A percentile compares a stretch with the other conserved stretches of the same genome.
These are phyloP conservation scores for Drosophila persimilis DNA, from an alignment of 1,140 invertebrate species.

Conservation along the genomic window DNA sequence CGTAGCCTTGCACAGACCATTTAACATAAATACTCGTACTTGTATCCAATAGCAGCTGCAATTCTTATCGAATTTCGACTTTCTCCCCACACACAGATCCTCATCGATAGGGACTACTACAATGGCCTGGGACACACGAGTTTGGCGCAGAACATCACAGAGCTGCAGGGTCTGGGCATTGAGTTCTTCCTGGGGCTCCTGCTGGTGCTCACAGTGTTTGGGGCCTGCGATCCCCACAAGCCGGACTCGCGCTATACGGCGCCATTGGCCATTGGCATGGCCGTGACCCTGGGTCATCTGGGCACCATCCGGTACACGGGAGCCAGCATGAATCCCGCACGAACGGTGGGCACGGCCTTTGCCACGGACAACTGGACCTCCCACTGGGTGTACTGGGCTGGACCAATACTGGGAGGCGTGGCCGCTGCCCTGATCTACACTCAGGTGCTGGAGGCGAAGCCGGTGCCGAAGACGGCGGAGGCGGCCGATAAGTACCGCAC, in stretches of 20 bases:
- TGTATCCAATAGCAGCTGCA: no score
- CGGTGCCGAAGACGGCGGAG: constrained; percentile 56
- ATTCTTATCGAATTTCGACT: no score
- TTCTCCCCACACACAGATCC: constrained; percentile 82
- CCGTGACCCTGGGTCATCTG: constrained; percentile 94
- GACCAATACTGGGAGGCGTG: constrained; percentile 91
- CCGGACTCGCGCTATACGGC: constrained; percentile 89
- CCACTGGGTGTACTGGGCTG: constrained; percentile 96
- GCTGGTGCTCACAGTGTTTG: constrained; percentile 94
- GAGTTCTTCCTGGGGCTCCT: constrained; percentile 96
- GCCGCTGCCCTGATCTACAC: constrained; percentile 90
- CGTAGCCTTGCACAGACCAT: no score
- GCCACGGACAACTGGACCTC: constrained; percentile 89
- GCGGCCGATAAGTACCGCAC: constrained; percentile 79
- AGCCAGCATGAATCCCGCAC: constrained; percentile 94
- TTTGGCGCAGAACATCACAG: constrained; percentile 85
- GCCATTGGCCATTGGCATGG: constrained; percentile 94
- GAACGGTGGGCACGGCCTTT: constrained; percentile 93
- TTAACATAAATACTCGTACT: no score
- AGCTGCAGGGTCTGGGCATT: constrained; percentile 92
- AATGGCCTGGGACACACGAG: constrained; percentile 86
- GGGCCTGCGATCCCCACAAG: constrained; percentile 90
- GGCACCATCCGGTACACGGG: constrained; percentile 93
- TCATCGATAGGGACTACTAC: constrained; percentile 86
- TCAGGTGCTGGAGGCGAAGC: constrained; percentile 83